Evolutionary conservation across 2,888 invertebrate genomes (phyloP), one percentile per base, ranked within the genome.

Genomic region (Athalia rosae): DNA sequence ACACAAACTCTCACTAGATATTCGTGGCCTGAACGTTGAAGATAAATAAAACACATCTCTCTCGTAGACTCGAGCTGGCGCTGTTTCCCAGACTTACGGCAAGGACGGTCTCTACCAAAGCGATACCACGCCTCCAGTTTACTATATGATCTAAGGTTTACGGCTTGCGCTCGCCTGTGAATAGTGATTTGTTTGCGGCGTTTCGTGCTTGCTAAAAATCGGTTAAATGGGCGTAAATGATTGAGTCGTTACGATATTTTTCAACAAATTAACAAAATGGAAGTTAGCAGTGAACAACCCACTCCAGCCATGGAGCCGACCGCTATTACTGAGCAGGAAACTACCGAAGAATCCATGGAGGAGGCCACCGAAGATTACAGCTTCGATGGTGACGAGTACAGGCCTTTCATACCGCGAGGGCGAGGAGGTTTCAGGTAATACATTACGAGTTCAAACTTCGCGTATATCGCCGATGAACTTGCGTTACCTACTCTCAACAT

Each of bases 391-490:
- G 90, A 91, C 66, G 90, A 91, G 77, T 90, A 90, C 79, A 90
- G 91, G 81, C 92, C 91, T 83, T 91, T 91, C 84, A 86, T 90
- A 74, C 90, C 89, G 53, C 87, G 90, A 79, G 91, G 91, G 48
- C 88, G 92, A 82, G 91, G 91, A 78, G 91, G 90, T 76, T 92
- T 92, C 83, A 90, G 91, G 92, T 92, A 89, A 84, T 79, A 8
- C 4, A 53, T n/a, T 53, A 71, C n/a, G 6, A 58, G 41, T 41
- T 4, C n/a, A 45, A 4, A 7, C 8, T 28, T 71, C n/a, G 9
- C 45, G 5, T 41, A 71, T 58, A 13, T 45, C 41, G 41, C 45
- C 13, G 53, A 11, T 11, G 61, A 61, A 13, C 8, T n/a, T 15
- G 4, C 61, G 2, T 28, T 28, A 28, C 2, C 28, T 28, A 28